phyloP scores from a whole-genome alignment of 1,140 invertebrate genomes.

The Micrasema minimum region DNA sequence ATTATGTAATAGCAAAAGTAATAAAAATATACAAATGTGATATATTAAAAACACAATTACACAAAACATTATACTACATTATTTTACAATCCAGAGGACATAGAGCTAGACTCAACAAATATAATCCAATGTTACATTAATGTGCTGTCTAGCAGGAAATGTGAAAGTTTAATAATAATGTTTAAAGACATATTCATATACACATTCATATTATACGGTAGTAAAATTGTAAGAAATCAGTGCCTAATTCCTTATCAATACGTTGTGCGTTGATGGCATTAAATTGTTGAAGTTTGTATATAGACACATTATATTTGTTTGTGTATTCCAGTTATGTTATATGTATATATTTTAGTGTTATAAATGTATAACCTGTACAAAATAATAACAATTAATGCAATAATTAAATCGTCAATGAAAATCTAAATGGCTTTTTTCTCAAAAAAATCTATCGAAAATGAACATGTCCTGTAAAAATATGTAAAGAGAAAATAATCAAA shows the following conservation, averaged over 20 bases:
- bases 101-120: neutral
- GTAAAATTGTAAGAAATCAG: constrained; percentile 44
- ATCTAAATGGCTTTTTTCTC: constrained; percentile 25
- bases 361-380: constrained; percentile 45
- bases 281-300: constrained; percentile 48
- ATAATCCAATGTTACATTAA: constrained; percentile 9
- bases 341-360: constrained; percentile 41
- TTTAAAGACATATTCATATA: constrained; percentile 31
- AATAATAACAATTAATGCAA: constrained; percentile 41
- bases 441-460: too few relatives aligned
- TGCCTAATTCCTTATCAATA: constrained; percentile 46
- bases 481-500: too few relatives aligned
- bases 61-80: too few relatives aligned
- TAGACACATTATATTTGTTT: constrained; percentile 34
- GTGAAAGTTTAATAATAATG: constrained; percentile 22
- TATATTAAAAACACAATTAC: too few relatives aligned
- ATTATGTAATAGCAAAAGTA: too few relatives aligned
- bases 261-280: constrained; percentile 45
- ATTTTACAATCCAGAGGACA: neutral
- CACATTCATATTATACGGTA: constrained; percentile 20
- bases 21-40: too few relatives aligned
- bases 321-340: constrained; percentile 44
- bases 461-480: too few relatives aligned
- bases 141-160: constrained; percentile 29
- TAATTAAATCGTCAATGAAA: constrained; percentile 43